Evolutionary conservation across 2,888 invertebrate species (phyloP), one percentile per base, ranked within the genome.

Genomic region (Cataglyphis cursor): DNA sequence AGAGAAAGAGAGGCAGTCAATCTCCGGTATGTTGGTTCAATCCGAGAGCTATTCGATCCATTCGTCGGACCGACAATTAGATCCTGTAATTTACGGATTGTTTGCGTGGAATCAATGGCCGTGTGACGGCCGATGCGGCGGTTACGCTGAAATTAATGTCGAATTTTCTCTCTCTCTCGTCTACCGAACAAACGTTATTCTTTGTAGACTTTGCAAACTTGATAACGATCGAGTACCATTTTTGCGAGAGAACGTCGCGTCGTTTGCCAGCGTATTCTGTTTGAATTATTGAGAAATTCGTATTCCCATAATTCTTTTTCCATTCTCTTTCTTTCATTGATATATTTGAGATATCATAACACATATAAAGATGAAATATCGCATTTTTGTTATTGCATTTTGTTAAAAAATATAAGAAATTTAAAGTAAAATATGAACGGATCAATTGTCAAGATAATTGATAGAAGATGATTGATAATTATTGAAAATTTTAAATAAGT

Each of bases 1-100:
- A 21, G 21, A 68, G 51, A 66, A 21, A 41, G 28, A 31, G 12
- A 38, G 15, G 31, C 41, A 21, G 28, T 57, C 31, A 61, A 65
- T 83, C 72, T 82, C 76, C 82, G 73, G 64, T 70, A 31, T 76
- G 51, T 81, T 68, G 82, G 82, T 80, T 85, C 82, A 88, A 89
- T 81, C 80, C 51, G 82, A 57, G 41, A 74, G 59, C 66, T 51
- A 61, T 75, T 80, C 65, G 61, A 68, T 72, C 31, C 61, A 41
- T 70, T 35, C 68, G 83, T 74, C 41, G 61, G 48, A 65, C 59
- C 38, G 68, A 81, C 75, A 68, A 76, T 57, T 82, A 66, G 75
- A 85, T 85, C 74, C 65, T 62, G 62, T 70, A 70, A 82, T 86
- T 84, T 72, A 76, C 83, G 76, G 72, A 72, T 72, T 72, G 51